Evolutionary conservation across 2,113 vertebrate genomes (phyloP).

Genomic region (Solea solea): DNA sequence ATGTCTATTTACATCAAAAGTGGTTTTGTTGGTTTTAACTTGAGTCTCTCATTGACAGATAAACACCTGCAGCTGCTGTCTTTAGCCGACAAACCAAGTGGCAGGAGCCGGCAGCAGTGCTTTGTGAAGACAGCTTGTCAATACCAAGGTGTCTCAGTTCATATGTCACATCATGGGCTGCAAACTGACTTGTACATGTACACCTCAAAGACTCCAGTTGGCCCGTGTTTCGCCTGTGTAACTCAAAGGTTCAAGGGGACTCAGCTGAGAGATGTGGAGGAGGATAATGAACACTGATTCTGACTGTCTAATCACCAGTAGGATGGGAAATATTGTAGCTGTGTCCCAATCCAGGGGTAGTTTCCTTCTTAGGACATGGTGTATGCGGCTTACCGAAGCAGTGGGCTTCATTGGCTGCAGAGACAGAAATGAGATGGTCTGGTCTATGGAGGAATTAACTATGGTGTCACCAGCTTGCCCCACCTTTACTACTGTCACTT

Average conservation of each 20-base stretch:
- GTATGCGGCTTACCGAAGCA: too few relatives aligned
- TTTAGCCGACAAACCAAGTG: slow-evolving; percentile 62
- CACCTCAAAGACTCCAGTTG: not conserved
- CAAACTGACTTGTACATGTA: slow-evolving; percentile 21
- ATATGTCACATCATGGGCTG: slow-evolving; percentile 32
- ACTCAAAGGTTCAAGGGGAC: not conserved
- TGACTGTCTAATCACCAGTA: too few relatives aligned
- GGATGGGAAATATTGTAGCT: too few relatives aligned
- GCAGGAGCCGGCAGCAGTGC: slow-evolving; percentile 24
- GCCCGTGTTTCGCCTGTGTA: not conserved
- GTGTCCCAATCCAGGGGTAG: too few relatives aligned
- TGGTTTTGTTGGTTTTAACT: slow-evolving; percentile 28
- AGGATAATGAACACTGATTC: not conserved
- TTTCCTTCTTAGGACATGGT: too few relatives aligned
- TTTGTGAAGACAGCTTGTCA: slow-evolving; percentile 56
- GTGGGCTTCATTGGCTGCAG: too few relatives aligned
- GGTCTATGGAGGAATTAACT: too few relatives aligned
- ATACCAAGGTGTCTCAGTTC: slow-evolving; percentile 52
- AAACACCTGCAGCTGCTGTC: slow-evolving; percentile 15
- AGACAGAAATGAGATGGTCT: too few relatives aligned
- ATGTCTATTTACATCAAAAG: slow-evolving; percentile 35
- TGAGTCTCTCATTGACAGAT: slow-evolving; percentile 45
- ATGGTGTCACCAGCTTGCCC: too few relatives aligned
- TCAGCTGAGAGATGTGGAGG: not conserved
- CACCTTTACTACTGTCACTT: too few relatives aligned